Evolutionary conservation across 2,888 invertebrate species (phyloP), one percentile per base, ranked within the genome.

Genomic region (Apamea sordens): DNA sequence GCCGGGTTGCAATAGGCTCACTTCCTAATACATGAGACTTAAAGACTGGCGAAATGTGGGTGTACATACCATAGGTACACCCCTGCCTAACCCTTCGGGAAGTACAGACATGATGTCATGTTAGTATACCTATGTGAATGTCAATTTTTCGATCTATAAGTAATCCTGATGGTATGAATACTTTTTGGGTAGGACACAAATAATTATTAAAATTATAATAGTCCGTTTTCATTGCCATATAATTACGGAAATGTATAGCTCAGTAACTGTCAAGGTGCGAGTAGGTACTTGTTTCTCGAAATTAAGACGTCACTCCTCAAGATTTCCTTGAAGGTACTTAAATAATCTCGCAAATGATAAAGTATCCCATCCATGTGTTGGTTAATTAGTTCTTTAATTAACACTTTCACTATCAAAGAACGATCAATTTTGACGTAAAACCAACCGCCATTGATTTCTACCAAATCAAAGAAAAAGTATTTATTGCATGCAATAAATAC

Each of bases 141-240:
- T 28, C 0, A 50, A 50, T 11, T 44, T 44, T 44, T 44, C 44
- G 10, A 11, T 6, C 44, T 44, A 44, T 44, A n/a, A n/a, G n/a
- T n/a, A 44, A 44, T 44, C 47, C 47, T 47, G 47, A 47, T 47
- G 47, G 13, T 47, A 47, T 47, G 15, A 47, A 47, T 47, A 15
- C 15, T 44, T 44, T 41, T 44, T 44, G 44, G 44, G 47, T 15
- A 47, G 47, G 47, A 47, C 15, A 47, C 47, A 47, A 47, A 15
- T 47, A 15, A 41, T 41, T 41, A 41, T 7, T 41, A 7, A 7
- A 41, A 47, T 75, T 75, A 79, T 61, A 65, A 36, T 50, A 36
- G 10, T 47, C 18, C 65, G 67, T 28, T 70, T 82, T 59, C 73
- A 83, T 78, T 86, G 74, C 32, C 65, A 28, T 53, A 61, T 53